Conservation (phyloP, 2,797 vertebrate species). For the Spheniscus humboldti region DNA sequence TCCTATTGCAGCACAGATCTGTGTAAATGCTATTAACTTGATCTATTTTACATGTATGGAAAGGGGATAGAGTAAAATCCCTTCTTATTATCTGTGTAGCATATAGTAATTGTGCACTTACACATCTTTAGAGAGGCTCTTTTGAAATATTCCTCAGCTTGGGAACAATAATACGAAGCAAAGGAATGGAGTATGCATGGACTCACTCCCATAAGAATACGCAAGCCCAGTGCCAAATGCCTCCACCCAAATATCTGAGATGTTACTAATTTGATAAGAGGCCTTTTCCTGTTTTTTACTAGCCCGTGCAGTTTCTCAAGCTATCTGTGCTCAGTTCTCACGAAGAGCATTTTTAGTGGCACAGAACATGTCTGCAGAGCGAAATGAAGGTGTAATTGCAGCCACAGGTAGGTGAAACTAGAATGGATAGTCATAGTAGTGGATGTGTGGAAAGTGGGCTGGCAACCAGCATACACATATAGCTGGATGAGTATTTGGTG, state of each 20-base stretch:
- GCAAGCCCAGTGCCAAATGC: slow-evolving; percentile 19
- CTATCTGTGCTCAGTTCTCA: background rate
- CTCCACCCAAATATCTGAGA: slow-evolving; percentile 49
- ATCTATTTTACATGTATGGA: background rate
- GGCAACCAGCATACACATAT: background rate
- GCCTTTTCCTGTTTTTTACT: slow-evolving; percentile 51
- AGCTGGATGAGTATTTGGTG: background rate
- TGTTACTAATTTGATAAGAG: slow-evolving; percentile 46
- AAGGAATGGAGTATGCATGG: background rate
- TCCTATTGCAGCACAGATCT: background rate
- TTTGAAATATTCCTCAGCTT: background rate
- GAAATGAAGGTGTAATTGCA: background rate
- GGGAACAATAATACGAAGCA: background rate
- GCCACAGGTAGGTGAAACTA: background rate
- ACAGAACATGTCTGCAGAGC: background rate
- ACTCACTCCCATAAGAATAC: background rate
- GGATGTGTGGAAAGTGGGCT: background rate
- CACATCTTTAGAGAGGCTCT: background rate
- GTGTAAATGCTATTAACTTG: background rate
- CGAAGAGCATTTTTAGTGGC: background rate
- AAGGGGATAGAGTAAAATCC: background rate
- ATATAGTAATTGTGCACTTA: background rate
- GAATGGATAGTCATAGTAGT: background rate
- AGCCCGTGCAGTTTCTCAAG: slow-evolving; percentile 12
- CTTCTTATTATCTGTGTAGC: background rate